Conservation (phyloP, 1,140 invertebrate species). For the Oryctes rhinoceros region DNA sequence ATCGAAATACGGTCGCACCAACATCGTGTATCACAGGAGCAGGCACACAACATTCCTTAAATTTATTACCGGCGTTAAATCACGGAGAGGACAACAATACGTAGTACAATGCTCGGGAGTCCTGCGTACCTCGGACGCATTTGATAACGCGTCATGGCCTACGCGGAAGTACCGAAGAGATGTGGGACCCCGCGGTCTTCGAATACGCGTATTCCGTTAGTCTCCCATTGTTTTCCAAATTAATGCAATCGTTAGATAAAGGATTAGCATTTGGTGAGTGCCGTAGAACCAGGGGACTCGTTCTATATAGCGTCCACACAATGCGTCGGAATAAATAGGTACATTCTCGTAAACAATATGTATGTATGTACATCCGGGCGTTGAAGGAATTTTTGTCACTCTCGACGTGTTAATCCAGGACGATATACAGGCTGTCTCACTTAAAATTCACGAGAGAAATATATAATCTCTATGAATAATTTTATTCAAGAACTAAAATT, state of each 20-base stretch:
- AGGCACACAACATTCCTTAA: not conserved
- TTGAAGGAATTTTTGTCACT: slow-evolving; percentile 12
- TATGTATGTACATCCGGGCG: not conserved
- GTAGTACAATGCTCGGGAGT: not conserved
- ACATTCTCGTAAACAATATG: not conserved
- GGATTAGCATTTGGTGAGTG: slow-evolving; percentile 2
- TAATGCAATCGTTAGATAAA: slow-evolving; percentile 33
- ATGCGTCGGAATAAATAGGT: slow-evolving; percentile 11
- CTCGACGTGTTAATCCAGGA: not conserved
- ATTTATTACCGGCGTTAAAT: slow-evolving; percentile 26
- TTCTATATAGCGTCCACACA: not conserved
- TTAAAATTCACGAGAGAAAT: too few species aligned
- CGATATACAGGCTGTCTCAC: not conserved
- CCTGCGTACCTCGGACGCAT: not conserved
- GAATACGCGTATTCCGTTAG: not conserved
- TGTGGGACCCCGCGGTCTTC: not conserved
- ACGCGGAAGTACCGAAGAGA: not conserved
- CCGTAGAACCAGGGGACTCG: not conserved
- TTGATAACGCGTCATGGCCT: slow-evolving; percentile 17
- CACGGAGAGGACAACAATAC: slow-evolving; percentile 30
- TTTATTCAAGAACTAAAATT: too few species aligned
- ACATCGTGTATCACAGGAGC: not conserved
- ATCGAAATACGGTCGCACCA: not conserved
- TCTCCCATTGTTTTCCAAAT: slow-evolving; percentile 22
- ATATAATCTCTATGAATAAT: too few species aligned